These are phyloP conservation scores for Ctenodactylus gundi DNA, from an alignment of 2,113 vertebrate species.

Conservation along the genomic window DNA sequence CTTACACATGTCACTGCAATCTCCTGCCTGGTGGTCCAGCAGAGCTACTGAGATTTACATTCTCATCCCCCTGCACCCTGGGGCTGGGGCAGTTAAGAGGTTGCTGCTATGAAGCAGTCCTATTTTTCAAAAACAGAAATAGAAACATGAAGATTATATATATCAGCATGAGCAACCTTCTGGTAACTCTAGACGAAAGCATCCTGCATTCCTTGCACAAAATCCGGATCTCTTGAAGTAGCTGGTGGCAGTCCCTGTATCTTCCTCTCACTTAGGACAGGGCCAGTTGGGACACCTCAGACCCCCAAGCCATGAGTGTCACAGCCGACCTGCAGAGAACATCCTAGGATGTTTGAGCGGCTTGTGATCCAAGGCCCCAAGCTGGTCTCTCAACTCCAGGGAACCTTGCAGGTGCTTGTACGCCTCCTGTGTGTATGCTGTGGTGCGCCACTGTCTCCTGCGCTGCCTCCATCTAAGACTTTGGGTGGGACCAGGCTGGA, in stretches of 20 bases:
- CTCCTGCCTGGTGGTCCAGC: background rate
- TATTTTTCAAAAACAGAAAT: background rate
- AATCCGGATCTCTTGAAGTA: background rate
- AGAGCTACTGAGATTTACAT: background rate
- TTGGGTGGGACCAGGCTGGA: too few relatives aligned
- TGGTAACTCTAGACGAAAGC: background rate
- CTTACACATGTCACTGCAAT: background rate
- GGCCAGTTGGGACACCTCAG: background rate
- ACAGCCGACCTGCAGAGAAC: background rate
- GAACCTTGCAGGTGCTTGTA: accelerated
- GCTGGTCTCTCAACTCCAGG: background rate
- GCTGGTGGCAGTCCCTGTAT: background rate
- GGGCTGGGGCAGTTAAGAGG: background rate
- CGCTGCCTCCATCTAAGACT: background rate
- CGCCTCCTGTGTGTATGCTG: accelerated
- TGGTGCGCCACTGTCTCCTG: accelerated
- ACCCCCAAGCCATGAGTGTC: background rate
- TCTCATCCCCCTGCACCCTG: background rate
- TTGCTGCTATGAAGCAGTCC: background rate
- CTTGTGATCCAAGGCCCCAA: background rate
- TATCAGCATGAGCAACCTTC: background rate
- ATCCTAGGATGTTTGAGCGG: background rate
- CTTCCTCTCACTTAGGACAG: background rate
- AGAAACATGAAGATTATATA: background rate
- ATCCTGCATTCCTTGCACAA: background rate